Evolutionary conservation across 2,888 invertebrate genomes (phyloP).

Genomic region (Diogma glabrata): DNA sequence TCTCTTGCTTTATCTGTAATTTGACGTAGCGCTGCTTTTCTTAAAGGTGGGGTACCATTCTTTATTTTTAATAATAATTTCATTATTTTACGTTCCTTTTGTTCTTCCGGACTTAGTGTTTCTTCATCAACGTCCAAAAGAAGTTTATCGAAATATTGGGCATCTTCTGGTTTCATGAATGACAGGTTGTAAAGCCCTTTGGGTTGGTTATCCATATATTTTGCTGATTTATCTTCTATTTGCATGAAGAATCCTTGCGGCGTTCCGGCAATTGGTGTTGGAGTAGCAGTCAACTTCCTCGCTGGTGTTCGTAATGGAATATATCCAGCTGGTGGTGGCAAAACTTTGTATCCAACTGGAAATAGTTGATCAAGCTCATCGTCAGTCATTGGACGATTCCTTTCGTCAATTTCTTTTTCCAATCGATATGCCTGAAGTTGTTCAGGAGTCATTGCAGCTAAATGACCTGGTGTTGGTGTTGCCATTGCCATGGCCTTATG

Average conservation of each 20-base stretch:
- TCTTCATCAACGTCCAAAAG: slow-evolving; percentile 98
- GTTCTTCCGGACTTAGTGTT: slow-evolving; percentile 85
- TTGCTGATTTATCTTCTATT: slow-evolving; percentile 76
- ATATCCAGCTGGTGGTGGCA: slow-evolving; percentile 92
- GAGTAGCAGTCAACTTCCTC: slow-evolving; percentile 93
- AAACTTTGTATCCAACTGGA: slow-evolving; percentile 94
- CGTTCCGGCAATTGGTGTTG: slow-evolving; percentile 89
- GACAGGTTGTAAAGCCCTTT: slow-evolving; percentile 96
- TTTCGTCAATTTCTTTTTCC: slow-evolving; percentile 97
- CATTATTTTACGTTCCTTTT: slow-evolving; percentile 99
- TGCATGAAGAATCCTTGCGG: slow-evolving; percentile 93
- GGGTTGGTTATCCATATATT: slow-evolving; percentile 90
- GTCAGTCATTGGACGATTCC: slow-evolving; percentile 91
- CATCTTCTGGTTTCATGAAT: slow-evolving; percentile 98
- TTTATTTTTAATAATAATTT: slow-evolving; percentile 95
- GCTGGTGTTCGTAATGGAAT: slow-evolving; percentile 96
- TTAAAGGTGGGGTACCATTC: slow-evolving; percentile 99
- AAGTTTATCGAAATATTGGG: slow-evolving; percentile 98
- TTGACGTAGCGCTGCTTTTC: slow-evolving; percentile 93
- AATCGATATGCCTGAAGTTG: slow-evolving; percentile 95
- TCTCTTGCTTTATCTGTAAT: slow-evolving; percentile 98
- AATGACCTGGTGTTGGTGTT: slow-evolving; percentile 92
- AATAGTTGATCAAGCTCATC: slow-evolving; percentile 97
- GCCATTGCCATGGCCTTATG: slow-evolving; percentile 97
- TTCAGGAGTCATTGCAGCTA: slow-evolving; percentile 98